Evolutionary conservation across 2,888 invertebrate species (phyloP).

Genomic region (Yponomeuta sedellus): DNA sequence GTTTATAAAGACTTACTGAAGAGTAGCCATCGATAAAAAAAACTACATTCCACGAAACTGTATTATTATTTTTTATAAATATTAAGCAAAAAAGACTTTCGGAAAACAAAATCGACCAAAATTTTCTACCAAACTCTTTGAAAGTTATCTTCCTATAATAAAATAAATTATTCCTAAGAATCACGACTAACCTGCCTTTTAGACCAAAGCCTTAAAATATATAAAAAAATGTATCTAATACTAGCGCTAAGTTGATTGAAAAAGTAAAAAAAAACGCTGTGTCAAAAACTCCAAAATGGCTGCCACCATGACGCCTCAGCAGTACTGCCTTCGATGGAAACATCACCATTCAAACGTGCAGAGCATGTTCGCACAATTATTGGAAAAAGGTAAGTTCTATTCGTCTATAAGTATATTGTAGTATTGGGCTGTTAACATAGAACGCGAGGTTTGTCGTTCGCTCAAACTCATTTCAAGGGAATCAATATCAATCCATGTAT

Average conservation of each 20-base stretch:
- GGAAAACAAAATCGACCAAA: conserved; percentile 38
- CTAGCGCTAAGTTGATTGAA: not conserved
- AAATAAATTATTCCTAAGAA: conserved; percentile 15
- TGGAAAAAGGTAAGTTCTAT: conserved; percentile 76
- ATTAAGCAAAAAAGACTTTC: conserved; percentile 18
- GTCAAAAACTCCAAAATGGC: not conserved
- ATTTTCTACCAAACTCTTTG: conserved; percentile 42
- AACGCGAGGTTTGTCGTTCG: not conserved
- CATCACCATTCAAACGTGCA: conserved; percentile 94
- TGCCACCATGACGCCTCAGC: conserved; percentile 84
- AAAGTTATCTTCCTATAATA: conserved; percentile 9
- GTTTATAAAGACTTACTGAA: conserved; percentile 24
- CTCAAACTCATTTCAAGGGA: not conserved
- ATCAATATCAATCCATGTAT: too few species aligned
- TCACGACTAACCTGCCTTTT: conserved; percentile 20
- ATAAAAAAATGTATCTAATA: conserved; percentile 15
- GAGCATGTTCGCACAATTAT: conserved; percentile 90
- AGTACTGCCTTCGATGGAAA: conserved; percentile 95
- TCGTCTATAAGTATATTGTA: not conserved
- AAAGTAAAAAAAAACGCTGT: too few species aligned
- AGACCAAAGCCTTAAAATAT: conserved; percentile 24
- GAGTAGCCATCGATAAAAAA: conserved; percentile 32
- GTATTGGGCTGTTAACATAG: too few species aligned
- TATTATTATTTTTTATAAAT: conserved; percentile 18
- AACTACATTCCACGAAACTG: conserved; percentile 35